Evolutionary conservation across 2,888 invertebrate species (phyloP), one percentile per base, ranked within the genome.

Genomic region (Camptogramma bilineatum): DNA sequence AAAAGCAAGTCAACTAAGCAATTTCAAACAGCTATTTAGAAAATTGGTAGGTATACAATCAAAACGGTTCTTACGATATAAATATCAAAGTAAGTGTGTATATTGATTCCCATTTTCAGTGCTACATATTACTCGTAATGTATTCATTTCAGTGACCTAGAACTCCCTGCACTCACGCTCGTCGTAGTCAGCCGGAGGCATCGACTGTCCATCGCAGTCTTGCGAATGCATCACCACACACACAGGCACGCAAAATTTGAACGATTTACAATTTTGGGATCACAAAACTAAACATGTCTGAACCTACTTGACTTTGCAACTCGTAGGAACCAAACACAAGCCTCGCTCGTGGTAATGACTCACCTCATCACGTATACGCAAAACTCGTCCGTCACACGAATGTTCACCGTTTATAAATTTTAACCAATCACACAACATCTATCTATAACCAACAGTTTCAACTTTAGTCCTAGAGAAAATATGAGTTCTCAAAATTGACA

Each of bases 321-420:
- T 85, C 87, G 84, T 90, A 91, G 90, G 89, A 92, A 93, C 90
- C 88, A 88, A 91, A 90, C 87, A 88, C 89, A 91, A 91, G 92
- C 92, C 87, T 87, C 85, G 88, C 90, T 88, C 87, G 84, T 87
- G 82, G 77, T 80, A 78, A 81, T 74, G 75, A 80, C 79, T 85
- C 79, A 85, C 79, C 75, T 79, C 77, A 74, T 78, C 78, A 82
- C 81, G 74, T 80, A 84, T 79, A 83, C 82, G 73, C 77, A 78
- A 79, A 78, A 77, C 76, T 82, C 77, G 75, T 82, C 77, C 67
- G 71, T 75, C 73, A 76, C 73, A 71, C 76, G 70, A 79, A 74
- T 75, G 77, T 73, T 72, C 76, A 79, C 75, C 72, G 76, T 78
- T 78, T 76, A 73, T 72, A 76, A 78, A 65, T 74, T 79, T 63